phyloP scores from a whole-genome alignment of 1,140 invertebrate genomes.

The Sycophaga agraensis region DNA sequence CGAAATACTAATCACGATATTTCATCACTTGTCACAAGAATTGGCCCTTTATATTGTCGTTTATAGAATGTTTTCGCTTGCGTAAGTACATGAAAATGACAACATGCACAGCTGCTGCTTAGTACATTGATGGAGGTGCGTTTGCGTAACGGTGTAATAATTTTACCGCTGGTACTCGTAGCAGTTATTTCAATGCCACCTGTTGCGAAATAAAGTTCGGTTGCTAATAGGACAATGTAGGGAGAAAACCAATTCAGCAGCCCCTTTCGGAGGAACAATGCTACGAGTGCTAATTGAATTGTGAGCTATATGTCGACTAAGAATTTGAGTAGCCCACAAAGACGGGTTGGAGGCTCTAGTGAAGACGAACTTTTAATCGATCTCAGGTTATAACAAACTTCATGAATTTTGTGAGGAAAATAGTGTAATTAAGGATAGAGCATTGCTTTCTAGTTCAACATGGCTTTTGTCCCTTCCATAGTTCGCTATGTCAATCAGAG shows the following conservation, averaged over 20 bases:
- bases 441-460: no score
- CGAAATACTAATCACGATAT: no score
- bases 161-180: neutral
- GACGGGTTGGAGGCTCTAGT: neutral
- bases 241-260: neutral
- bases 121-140: neutral
- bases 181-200: conserved; percentile 28
- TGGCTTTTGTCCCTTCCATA: no score
- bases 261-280: neutral
- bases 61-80: no score
- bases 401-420: neutral
- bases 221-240: neutral
- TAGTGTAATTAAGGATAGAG: neutral
- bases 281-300: neutral
- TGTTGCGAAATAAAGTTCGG: conserved; percentile 28
- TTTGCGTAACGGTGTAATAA: neutral
- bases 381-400: neutral
- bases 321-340: neutral
- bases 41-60: no score
- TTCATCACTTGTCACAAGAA: no score
- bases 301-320: neutral
- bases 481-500: no score
- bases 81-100: no score
- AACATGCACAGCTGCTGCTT: neutral
- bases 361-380: neutral